Evolutionary conservation across 2,888 invertebrate genomes (phyloP), one percentile per base, ranked within the genome.

Genomic region (Cephus runcator): DNA sequence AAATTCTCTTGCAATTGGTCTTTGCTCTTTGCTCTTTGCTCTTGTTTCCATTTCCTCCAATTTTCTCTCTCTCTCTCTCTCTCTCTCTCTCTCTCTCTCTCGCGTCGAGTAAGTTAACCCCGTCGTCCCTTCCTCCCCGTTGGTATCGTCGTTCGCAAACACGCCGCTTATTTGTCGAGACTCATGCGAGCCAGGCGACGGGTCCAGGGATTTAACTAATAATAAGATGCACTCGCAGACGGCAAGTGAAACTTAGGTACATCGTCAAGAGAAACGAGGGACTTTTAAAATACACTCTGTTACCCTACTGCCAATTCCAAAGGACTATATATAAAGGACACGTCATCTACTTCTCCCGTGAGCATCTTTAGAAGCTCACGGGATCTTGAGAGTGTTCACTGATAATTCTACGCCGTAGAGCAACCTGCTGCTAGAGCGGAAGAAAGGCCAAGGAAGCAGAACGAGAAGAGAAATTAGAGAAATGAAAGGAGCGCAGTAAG

Each of bases 151-250:
- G 11, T 69, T 69, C 69, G 30, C 69, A 30, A 69, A 69, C 30
- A 69, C 77, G 73, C 75, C 79, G 77, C 82, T 82, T 78, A 80
- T 82, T 82, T 82, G 81, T 80, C 75, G 80, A 79, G 78, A 83
- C 82, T 83, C 83, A 79, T 83, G 81, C 78, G 79, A 82, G 81
- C 79, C 81, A 81, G 82, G 81, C 81, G 80, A 83, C 84, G 83
- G 80, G 83, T 83, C 1, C 36, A 40, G 36, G 36, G 15, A 12
- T 40, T 40, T 15, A 4, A 15, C 12, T 15, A 40, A 15, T 40
- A 15, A 40, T 40, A 40, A 15, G 36, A 36, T 36, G 12, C 12
- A 36, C 36, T 36, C 36, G 36, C 36, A 36, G 36, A 15, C 15
- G 15, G 11, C 35, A 11, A 35, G 35, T 35, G 35, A 3, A 35